These are phyloP conservation scores for Euzophera pinguis DNA, from an alignment of 2,888 invertebrate species.

Conservation along the genomic window DNA sequence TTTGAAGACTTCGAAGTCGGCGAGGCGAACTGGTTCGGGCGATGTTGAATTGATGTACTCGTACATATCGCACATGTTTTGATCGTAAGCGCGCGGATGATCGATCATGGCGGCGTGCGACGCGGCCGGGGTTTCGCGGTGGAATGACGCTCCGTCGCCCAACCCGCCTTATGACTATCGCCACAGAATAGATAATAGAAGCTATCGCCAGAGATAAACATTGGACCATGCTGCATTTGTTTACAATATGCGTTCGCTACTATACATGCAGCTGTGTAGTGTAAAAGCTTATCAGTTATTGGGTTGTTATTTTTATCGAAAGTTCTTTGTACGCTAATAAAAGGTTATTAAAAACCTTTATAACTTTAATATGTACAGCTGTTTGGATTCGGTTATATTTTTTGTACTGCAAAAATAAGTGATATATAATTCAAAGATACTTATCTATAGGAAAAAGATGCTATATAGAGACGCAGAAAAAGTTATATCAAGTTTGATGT, in stretches of 20 bases:
- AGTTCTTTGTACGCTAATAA: too few relatives aligned
- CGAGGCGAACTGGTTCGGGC: conserved; percentile 66
- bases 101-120: conserved; percentile 65
- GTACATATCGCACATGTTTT: conserved; percentile 68
- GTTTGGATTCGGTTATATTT: too few relatives aligned
- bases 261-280: not conserved
- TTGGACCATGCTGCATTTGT: conserved; percentile 48
- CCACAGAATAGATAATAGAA: too few relatives aligned
- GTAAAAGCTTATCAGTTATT: not conserved
- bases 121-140: conserved; percentile 48
- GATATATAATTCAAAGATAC: too few relatives aligned
- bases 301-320: not conserved
- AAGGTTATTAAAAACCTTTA: too few relatives aligned
- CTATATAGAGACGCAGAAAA: too few relatives aligned
- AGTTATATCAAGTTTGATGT: too few relatives aligned
- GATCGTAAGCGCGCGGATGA: conserved; percentile 70
- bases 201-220: conserved; percentile 1
- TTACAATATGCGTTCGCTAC: conserved; percentile 42
- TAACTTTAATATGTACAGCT: too few relatives aligned
- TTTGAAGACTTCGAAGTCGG: conserved; percentile 72
- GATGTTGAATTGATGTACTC: conserved; percentile 52
- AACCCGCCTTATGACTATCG: conserved; percentile 43
- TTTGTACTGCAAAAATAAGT: too few relatives aligned
- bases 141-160: conserved; percentile 42
- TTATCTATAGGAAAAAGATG: too few relatives aligned